Conservation (phyloP, 2,797 vertebrate genomes). For the Cheirogaleus major region DNA sequence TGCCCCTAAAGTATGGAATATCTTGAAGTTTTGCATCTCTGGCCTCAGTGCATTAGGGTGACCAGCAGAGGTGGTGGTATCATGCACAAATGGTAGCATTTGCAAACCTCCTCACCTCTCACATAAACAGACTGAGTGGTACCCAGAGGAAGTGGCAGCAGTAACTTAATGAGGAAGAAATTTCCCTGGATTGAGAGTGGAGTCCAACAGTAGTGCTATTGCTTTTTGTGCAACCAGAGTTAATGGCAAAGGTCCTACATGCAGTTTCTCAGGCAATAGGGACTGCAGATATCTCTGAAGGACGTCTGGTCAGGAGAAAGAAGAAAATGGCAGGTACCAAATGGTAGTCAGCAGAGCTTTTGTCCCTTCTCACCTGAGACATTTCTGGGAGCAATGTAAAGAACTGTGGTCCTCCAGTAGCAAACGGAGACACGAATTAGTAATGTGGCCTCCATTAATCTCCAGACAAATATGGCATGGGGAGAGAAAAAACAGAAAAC, state of each 20-base stretch:
- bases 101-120: not conserved
- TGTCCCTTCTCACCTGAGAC: not conserved
- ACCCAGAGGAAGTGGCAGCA: not conserved
- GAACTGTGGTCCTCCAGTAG: not conserved
- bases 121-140: not conserved
- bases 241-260: not conserved
- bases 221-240: not conserved
- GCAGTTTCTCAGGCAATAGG: not conserved
- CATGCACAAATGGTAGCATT: not conserved
- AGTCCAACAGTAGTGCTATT: not conserved
- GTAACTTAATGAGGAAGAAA: not conserved
- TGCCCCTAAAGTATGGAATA: not conserved
- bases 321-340: not conserved
- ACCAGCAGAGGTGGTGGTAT: not conserved
- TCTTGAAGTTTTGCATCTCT: not conserved
- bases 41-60: not conserved
- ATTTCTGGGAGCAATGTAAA: not conserved
- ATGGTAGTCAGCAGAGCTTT: not conserved
- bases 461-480: not conserved
- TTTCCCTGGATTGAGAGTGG: not conserved
- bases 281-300: not conserved
- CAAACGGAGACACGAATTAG: not conserved
- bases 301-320: not conserved
- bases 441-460: not conserved
- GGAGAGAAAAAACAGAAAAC: not conserved